These are phyloP conservation scores for Protomyctophum bolini DNA, from an alignment of 2,113 vertebrate genomes.

Conservation along the genomic window DNA sequence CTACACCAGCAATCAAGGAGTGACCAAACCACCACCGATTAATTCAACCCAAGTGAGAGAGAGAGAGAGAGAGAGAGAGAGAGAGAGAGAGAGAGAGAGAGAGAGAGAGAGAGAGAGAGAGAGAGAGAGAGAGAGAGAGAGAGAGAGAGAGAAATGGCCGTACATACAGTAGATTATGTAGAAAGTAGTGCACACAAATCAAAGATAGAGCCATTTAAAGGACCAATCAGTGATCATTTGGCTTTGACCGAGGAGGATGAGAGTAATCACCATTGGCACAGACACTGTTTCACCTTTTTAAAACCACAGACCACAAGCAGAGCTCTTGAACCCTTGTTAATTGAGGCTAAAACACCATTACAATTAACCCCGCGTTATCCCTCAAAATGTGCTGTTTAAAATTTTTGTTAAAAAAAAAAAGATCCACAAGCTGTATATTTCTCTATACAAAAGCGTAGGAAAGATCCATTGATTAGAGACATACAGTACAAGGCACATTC, in stretches of 20 bases:
- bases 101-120: neutral
- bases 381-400: neutral
- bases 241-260: neutral
- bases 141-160: conserved; percentile 8
- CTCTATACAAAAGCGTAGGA: conserved; percentile 41
- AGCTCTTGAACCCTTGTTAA: conserved; percentile 2
- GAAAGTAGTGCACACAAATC: conserved; percentile 41
- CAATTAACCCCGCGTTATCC: conserved; percentile 11
- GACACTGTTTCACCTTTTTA: neutral
- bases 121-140: neutral
- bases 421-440: conserved; percentile 81
- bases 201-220: conserved; percentile 15
- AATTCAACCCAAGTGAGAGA: conserved; percentile 35
- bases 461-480: conserved; percentile 38
- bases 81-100: conserved; percentile 1
- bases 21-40: conserved; percentile 74
- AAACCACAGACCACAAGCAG: neutral
- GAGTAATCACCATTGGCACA: neutral
- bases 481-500: conserved; percentile 8
- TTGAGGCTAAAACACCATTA: conserved; percentile 26
- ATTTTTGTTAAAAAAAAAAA: conserved; percentile 47
- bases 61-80: neutral
- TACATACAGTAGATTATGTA: conserved; percentile 14
- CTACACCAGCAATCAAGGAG: conserved; percentile 42
- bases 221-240: neutral